Evolutionary conservation across 2,113 vertebrate species (phyloP).

Genomic region (Solea solea): DNA sequence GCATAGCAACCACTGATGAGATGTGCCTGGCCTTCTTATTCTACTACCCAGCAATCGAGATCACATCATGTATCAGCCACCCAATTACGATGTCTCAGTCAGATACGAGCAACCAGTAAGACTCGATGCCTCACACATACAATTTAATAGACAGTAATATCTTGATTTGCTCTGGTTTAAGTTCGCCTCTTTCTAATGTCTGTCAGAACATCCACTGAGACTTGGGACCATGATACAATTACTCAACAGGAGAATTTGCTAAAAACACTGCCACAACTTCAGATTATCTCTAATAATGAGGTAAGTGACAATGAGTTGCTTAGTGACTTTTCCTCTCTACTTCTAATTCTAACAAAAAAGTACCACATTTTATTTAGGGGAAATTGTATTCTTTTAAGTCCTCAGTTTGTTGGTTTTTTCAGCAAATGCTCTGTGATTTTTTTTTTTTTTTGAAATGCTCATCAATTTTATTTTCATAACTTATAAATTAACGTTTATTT

Average conservation of each 20-base stretch:
- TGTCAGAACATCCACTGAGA: slow-evolving; percentile 25
- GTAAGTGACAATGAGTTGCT: slow-evolving; percentile 52
- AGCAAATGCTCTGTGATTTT: too few species aligned
- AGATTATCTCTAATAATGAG: accelerated
- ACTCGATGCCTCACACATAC: neutral
- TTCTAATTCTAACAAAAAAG: neutral
- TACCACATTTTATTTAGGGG: neutral
- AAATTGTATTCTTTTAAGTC: too few species aligned
- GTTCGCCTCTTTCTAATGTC: neutral
- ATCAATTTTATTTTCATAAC: too few species aligned
- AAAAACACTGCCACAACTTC: slow-evolving; percentile 55
- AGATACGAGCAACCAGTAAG: slow-evolving; percentile 42
- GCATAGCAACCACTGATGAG: slow-evolving; percentile 81
- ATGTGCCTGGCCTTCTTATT: slow-evolving; percentile 87
- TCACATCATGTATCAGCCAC: slow-evolving; percentile 78
- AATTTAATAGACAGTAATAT: too few species aligned
- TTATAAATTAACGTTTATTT: too few species aligned
- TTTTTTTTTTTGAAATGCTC: too few species aligned
- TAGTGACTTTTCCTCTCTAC: neutral
- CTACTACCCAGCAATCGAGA: slow-evolving; percentile 82
- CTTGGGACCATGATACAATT: slow-evolving; percentile 27
- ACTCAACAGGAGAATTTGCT: slow-evolving; percentile 57
- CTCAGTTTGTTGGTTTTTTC: too few species aligned
- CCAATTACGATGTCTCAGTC: slow-evolving; percentile 63
- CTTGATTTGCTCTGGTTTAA: neutral